Base-by-base conservation (phyloP, 2,113 vertebrate genomes). In the Oncorhynchus gorbuscha region DNA sequence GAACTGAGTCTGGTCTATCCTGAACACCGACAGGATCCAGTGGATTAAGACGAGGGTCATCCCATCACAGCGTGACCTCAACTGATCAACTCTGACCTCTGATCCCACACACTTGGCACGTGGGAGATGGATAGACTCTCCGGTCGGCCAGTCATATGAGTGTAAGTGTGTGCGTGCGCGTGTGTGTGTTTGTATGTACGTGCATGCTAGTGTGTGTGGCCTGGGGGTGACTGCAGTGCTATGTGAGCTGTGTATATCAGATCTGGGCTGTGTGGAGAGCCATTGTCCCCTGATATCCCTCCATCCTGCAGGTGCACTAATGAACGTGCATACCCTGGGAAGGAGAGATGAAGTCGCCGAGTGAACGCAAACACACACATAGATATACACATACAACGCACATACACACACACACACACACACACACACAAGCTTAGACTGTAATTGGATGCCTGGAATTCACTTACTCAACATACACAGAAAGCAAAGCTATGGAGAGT, bases 251-350 rank as follows among this genome's bases (percentile, higher is more conserved):
- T 71, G 58, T 5, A 18, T 30, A 67, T 67, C 65, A 67, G 65
- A 67, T 32, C 65, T 28, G 65, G 11, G 65, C 65, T 84, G 84
- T 74, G 79, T 51, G 72, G 22, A 30, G 28, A 71, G 70, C 77
- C 68, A 84, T 84, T 89, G 86, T 83, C 78, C 77, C 24, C 51
- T 16, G 48, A 59, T 84, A 83, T 85, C 72, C 74, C 78, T 87
- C 78, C 69, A 79, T 84, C 77, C 84, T 76, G 78, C 88, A 89
- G 84, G 85, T 89, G 85, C 78, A 89, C 55, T 58, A 76, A 66
- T 61, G 75, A 66, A n/a, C 32, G 11, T n/a, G 45, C 13, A 49
- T 69, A 74, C 81, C 58, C 76, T 76, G 74, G 59, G 80, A 74
- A 76, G 16, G 6, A 45, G 59, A 69, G 6, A 69, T 39, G 67